phyloP scores from a whole-genome alignment of 2,113 vertebrate genomes.

The Scomber scombrus region DNA sequence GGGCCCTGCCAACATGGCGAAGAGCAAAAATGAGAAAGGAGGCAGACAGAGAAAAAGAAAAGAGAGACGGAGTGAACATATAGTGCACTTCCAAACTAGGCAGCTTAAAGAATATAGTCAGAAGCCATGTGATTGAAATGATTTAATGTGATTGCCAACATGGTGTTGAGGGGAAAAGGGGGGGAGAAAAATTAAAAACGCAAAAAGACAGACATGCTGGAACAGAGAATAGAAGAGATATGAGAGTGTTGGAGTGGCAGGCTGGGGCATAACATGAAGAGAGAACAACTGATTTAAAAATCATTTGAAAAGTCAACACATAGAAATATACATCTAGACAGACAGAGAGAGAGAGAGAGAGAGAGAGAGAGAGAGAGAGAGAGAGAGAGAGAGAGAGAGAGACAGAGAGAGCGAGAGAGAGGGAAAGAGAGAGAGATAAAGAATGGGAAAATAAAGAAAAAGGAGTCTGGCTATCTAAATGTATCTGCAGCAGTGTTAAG shows the following conservation, averaged over 20 bases:
- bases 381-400: constrained; percentile 3
- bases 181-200: constrained; percentile 13
- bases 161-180: constrained; percentile 45
- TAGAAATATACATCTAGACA: constrained; percentile 22
- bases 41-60: constrained; percentile 68
- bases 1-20: constrained; percentile 88
- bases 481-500: constrained; percentile 62
- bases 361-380: not conserved
- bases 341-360: not conserved
- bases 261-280: constrained; percentile 44
- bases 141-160: constrained; percentile 72
- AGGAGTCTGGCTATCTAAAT: constrained; percentile 31
- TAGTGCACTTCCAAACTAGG: constrained; percentile 64
- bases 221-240: constrained; percentile 60
- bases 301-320: constrained; percentile 66
- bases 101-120: constrained; percentile 58
- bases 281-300: constrained; percentile 69
- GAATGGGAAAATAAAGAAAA: not conserved
- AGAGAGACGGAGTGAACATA: constrained; percentile 56
- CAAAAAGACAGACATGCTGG: constrained; percentile 54
- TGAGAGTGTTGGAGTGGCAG: constrained; percentile 62
- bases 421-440: not conserved
- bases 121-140: constrained; percentile 66
- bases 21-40: constrained; percentile 74
- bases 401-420: not conserved